Percentiles rank a stretch among this genome's conserved stretches.
Conservation (phyloP, 2,888 invertebrate species). For the Oasisia sp. region DNA sequence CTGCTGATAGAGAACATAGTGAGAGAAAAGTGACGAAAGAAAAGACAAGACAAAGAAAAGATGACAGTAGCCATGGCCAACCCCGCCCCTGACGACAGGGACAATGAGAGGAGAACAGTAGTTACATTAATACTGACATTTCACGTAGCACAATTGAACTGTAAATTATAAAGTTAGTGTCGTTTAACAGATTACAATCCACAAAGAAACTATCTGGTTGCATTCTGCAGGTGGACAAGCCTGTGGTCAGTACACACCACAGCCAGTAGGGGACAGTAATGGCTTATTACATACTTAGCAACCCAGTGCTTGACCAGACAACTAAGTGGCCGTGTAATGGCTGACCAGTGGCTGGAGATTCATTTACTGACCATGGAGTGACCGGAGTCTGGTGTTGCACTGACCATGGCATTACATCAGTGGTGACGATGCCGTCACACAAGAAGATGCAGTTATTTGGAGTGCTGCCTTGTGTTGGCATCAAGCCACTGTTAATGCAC, state of each 20-base stretch:
- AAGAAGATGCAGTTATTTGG: slow-evolving; percentile 4
- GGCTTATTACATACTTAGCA: slow-evolving; percentile 10
- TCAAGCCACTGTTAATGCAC: not conserved
- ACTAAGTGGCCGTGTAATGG: not conserved
- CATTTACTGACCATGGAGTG: not conserved
- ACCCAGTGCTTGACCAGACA: not conserved
- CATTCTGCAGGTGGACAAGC: not conserved
- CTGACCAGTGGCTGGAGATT: not conserved
- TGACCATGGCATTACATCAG: not conserved
- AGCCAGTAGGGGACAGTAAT: not conserved
- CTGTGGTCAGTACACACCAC: not conserved
- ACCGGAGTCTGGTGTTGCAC: not conserved
- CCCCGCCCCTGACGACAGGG: no score
- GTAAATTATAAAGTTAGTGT: no score
- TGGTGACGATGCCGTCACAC: not conserved
- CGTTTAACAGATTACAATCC: no score
- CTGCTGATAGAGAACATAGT: no score
- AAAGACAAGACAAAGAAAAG: no score
- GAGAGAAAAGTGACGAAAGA: no score
- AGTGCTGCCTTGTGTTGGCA: not conserved
- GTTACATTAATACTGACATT: no score
- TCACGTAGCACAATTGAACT: no score
- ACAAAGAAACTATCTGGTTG: not conserved
- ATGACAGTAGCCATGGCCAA: no score
- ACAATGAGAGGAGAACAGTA: no score